phyloP scores from a whole-genome alignment of 2,888 invertebrate genomes.

The Zygogramma bicolorata region DNA sequence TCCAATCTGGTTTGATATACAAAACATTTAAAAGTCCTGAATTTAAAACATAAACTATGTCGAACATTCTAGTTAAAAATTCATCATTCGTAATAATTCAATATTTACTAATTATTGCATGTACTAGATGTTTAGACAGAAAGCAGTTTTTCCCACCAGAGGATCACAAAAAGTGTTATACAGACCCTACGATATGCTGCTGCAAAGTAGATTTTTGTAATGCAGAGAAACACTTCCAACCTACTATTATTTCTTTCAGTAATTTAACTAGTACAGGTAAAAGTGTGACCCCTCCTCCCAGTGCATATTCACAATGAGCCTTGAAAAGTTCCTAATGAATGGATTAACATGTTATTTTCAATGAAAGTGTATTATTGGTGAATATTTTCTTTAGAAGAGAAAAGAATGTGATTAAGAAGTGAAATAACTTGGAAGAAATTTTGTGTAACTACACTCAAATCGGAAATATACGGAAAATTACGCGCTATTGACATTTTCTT shows the following conservation, averaged over 20 bases:
- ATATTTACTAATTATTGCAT: conserved; percentile 31
- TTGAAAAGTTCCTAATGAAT: neutral
- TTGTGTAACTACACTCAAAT: too few species aligned
- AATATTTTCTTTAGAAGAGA: too few species aligned
- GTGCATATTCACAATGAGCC: neutral
- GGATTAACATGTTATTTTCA: neutral
- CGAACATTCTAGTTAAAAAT: neutral
- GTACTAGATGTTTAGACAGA: conserved; percentile 62
- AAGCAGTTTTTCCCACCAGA: conserved; percentile 72
- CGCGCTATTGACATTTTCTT: too few species aligned
- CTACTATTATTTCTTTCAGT: conserved; percentile 35
- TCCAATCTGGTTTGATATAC: conserved; percentile 36
- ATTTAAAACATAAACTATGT: neutral
- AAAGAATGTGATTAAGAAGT: too few species aligned
- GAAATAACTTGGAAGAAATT: too few species aligned
- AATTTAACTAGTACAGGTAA: conserved; percentile 53
- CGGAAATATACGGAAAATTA: too few species aligned
- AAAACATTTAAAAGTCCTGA: neutral
- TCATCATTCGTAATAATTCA: neutral
- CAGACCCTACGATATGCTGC: conserved; percentile 68
- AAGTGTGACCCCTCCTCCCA: conserved; percentile 47
- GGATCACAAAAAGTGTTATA: conserved; percentile 69
- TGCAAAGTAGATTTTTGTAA: conserved; percentile 72
- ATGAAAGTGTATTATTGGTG: neutral
- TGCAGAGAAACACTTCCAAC: conserved; percentile 35